These are phyloP conservation scores for Marronus borbonicus DNA, from an alignment of 2,888 invertebrate genomes.

Conservation along the genomic window DNA sequence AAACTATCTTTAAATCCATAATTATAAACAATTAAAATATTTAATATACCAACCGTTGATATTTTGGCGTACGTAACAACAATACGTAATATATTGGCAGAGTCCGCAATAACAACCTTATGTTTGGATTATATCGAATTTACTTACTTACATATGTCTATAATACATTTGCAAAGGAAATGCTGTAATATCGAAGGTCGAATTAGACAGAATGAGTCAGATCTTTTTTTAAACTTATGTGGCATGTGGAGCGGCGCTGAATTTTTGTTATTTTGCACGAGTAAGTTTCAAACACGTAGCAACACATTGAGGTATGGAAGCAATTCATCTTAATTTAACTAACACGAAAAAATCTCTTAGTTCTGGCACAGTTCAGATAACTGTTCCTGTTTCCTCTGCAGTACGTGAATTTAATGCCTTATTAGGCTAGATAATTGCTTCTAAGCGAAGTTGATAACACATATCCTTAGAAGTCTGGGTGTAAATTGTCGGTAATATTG, in stretches of 20 bases:
- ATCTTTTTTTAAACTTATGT: constrained; percentile 41
- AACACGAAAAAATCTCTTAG: too few relatives aligned
- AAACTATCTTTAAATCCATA: neutral
- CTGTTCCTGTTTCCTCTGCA: neutral
- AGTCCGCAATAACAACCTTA: neutral
- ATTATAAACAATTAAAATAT: constrained; percentile 23
- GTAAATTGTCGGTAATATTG: too few relatives aligned
- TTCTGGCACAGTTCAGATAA: neutral
- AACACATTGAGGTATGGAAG: too few relatives aligned
- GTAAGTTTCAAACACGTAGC: neutral
- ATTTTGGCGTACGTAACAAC: constrained; percentile 23
- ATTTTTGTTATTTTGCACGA: neutral
- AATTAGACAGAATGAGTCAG: constrained; percentile 37
- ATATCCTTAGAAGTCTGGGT: too few relatives aligned
- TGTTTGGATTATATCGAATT: neutral
- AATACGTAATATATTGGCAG: neutral
- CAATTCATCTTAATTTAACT: too few relatives aligned
- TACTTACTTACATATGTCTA: neutral
- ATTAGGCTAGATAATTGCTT: neutral
- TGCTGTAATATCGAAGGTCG: constrained; percentile 32
- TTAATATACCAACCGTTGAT: constrained; percentile 3
- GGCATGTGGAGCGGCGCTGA: constrained; percentile 4
- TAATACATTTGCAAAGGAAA: constrained; percentile 29
- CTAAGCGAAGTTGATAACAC: too few relatives aligned
- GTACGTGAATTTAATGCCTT: neutral